Percentiles rank a stretch among this genome's conserved stretches.
These are phyloP conservation scores for Trochalopteron elliotii DNA, from an alignment of 2,113 vertebrate genomes.

Conservation along the genomic window DNA sequence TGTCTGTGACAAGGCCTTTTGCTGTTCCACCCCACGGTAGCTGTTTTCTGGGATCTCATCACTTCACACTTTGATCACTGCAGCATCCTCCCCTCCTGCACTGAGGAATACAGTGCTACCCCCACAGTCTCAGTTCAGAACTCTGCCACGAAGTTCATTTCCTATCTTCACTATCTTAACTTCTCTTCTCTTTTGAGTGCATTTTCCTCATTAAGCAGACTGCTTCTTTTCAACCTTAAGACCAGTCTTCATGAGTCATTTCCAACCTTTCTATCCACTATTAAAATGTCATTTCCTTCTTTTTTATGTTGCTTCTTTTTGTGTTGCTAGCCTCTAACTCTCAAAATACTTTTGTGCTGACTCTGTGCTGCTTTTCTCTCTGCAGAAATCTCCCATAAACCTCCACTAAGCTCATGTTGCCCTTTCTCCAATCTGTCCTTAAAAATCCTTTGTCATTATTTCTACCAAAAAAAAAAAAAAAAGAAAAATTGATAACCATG, in stretches of 20 bases:
- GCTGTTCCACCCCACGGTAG: neutral
- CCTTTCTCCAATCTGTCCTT: neutral
- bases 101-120: neutral
- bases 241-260: neutral
- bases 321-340: neutral
- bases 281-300: neutral
- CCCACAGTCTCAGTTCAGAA: neutral
- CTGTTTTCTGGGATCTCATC: neutral
- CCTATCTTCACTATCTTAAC: neutral
- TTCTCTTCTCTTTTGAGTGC: neutral
- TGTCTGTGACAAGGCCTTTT: neutral
- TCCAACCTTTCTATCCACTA: neutral
- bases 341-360: neutral
- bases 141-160: neutral
- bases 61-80: neutral
- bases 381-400: neutral
- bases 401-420: neutral
- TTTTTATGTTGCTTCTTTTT: neutral
- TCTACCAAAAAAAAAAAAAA: neutral
- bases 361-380: neutral
- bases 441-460: neutral
- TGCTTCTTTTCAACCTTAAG: neutral
- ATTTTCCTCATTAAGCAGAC: neutral
- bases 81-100: neutral
- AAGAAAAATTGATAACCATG: accelerated